phyloP scores from a whole-genome alignment of 2,797 vertebrate genomes.

The Siniperca undulata region DNA sequence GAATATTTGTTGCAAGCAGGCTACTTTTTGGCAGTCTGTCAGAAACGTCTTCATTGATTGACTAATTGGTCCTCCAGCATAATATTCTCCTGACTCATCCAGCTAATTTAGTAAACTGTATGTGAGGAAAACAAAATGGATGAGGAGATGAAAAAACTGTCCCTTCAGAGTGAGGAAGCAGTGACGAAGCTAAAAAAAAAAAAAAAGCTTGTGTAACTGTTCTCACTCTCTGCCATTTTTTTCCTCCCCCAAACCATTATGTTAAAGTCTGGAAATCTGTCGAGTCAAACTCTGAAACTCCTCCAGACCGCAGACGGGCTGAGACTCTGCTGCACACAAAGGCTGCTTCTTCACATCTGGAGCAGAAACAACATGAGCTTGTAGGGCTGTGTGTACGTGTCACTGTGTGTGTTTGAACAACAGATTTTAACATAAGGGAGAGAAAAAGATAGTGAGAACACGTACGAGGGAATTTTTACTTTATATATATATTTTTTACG shows the following conservation, averaged over 20 bases:
- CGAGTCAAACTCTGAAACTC: constrained; percentile 46
- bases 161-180: neutral
- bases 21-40: neutral
- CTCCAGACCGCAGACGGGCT: constrained; percentile 33
- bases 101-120: neutral
- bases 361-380: constrained; percentile 23
- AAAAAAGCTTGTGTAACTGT: constrained; percentile 42
- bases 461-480: neutral
- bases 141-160: neutral
- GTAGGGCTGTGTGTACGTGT: neutral
- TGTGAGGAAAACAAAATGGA: neutral
- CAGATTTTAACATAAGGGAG: too few species aligned
- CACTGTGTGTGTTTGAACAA: neutral
- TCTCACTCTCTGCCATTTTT: constrained; percentile 27
- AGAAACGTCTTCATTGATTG: neutral
- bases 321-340: constrained; percentile 30
- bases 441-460: neutral
- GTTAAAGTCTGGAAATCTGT: constrained; percentile 37
- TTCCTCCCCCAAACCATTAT: neutral
- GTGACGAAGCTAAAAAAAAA: constrained; percentile 21
- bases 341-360: constrained; percentile 47
- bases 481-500: neutral
- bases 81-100: neutral
- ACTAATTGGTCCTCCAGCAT: neutral
- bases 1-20: neutral